Evolutionary conservation across 2,888 invertebrate species (phyloP).

Genomic region (Mesoligia furuncula): DNA sequence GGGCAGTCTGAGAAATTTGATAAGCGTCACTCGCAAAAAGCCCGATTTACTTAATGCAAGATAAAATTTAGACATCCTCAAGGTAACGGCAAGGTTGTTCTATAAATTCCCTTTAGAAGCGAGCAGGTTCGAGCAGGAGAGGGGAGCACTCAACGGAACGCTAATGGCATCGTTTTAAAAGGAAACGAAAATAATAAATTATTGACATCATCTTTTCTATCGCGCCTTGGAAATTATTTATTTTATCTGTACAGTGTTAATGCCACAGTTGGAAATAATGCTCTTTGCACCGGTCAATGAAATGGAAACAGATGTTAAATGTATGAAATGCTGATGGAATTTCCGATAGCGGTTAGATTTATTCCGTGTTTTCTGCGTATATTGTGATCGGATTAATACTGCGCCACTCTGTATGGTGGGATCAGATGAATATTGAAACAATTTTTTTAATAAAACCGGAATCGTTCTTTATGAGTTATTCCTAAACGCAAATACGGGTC

Average conservation of each 20-base stretch:
- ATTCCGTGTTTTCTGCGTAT: slow-evolving; percentile 56
- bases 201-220: slow-evolving; percentile 84
- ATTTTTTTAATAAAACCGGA: neutral
- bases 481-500: neutral
- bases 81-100: slow-evolving; percentile 76
- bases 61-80: slow-evolving; percentile 79
- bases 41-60: slow-evolving; percentile 77
- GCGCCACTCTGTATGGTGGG: slow-evolving; percentile 1
- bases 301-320: slow-evolving; percentile 80
- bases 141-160: slow-evolving; percentile 80
- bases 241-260: slow-evolving; percentile 73
- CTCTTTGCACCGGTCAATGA: slow-evolving; percentile 79
- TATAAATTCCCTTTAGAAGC: slow-evolving; percentile 76
- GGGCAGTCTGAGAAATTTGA: slow-evolving; percentile 74
- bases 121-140: slow-evolving; percentile 78
- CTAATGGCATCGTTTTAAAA: slow-evolving; percentile 86
- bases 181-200: slow-evolving; percentile 88
- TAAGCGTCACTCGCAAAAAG: slow-evolving; percentile 73
- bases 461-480: neutral
- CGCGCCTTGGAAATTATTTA: slow-evolving; percentile 80
- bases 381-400: slow-evolving; percentile 57
- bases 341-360: slow-evolving; percentile 67
- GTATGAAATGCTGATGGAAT: slow-evolving; percentile 78
- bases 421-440: slow-evolving; percentile 23
- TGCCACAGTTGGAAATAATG: slow-evolving; percentile 75